Conservation (phyloP, 2,113 vertebrate species). For the Seriola quinqueradiata region DNA sequence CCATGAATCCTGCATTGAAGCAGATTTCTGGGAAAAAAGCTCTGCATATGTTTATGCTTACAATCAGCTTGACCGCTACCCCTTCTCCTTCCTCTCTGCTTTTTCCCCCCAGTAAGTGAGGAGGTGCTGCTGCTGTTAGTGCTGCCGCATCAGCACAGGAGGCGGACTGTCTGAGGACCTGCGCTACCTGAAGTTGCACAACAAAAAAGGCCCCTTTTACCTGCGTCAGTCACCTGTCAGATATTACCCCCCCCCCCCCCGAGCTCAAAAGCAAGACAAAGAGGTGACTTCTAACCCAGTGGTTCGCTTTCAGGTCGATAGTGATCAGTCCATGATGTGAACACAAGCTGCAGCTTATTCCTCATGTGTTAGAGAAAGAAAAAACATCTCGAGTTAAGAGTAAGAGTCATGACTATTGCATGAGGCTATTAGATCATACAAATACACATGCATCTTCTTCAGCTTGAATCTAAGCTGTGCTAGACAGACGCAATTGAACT, state of each 20-base stretch:
- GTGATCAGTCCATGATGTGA: slow-evolving; percentile 44
- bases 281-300: slow-evolving; percentile 37
- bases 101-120: not conserved
- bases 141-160: slow-evolving; percentile 15
- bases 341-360: slow-evolving; percentile 42
- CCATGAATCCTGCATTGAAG: slow-evolving; percentile 85
- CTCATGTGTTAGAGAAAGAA: slow-evolving; percentile 6
- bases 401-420: not conserved
- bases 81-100: slow-evolving; percentile 24
- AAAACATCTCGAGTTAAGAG: slow-evolving; percentile 19
- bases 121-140: slow-evolving; percentile 4
- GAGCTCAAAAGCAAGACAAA: slow-evolving; percentile 16
- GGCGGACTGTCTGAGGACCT: slow-evolving; percentile 28
- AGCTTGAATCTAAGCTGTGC: slow-evolving; percentile 16
- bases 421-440: not conserved
- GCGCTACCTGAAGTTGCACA: slow-evolving; percentile 16
- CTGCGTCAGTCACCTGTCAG: slow-evolving; percentile 61
- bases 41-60: slow-evolving; percentile 75
- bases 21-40: slow-evolving; percentile 72
- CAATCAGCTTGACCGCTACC: slow-evolving; percentile 61
- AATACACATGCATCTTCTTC: not conserved
- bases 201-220: slow-evolving; percentile 5
- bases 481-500: not conserved
- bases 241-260: not conserved
- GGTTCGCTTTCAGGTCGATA: slow-evolving; percentile 27